Base-by-base conservation (phyloP, 2,888 invertebrate genomes). In the Volucella inanis region DNA sequence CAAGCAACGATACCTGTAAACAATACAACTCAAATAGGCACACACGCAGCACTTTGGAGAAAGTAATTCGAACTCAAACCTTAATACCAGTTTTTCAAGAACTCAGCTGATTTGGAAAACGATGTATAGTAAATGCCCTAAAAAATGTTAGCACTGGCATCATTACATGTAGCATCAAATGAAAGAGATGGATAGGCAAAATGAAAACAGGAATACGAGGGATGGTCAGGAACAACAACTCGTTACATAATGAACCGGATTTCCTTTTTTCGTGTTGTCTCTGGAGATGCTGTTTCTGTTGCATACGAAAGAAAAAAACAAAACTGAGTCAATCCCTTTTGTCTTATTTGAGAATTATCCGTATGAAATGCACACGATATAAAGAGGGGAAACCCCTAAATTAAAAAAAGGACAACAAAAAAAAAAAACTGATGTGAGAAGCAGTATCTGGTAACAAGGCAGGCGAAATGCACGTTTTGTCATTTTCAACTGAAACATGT, bases 141-240 rank as follows among this genome's bases (percentile, higher is more conserved):
- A 9, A 61, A 43, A 22, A 43, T 52, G 52, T 50, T 50, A 59
- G n/a, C 59, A 41, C 49, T 50, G 70, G 18, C 59, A 59, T 39
- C 57, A 18, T n/a, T 70, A 14, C 43, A 22, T 14, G 43, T 11
- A 22, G 8, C n/a, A 8, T 8, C 11, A 9, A 50, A 11, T 18
- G 1, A 49, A 8, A 38, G 18, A 14, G 12, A 18, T 45, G 31
- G 15, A 41, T 2, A 50, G 11, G 12, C 54, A 54, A 31, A 3
- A 15, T 2, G 15, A 52, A 50, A 65, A 65, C 65, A 22, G 50
- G 45, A 76, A 68, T 61, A 50, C 57, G 70, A 62, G 77, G 62
- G 77, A 77, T 77, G 77, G 77, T 77, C 77, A 77, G 77, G 77
- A 55, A 77, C 70, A 70, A 64, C 70, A 55, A 78, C 38, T 64